Evolutionary conservation across 53 echinoderm and acorn worm genomes (phyloP), one percentile per base, ranked within the genome.

Genomic region (Paracentrotus lividus): DNA sequence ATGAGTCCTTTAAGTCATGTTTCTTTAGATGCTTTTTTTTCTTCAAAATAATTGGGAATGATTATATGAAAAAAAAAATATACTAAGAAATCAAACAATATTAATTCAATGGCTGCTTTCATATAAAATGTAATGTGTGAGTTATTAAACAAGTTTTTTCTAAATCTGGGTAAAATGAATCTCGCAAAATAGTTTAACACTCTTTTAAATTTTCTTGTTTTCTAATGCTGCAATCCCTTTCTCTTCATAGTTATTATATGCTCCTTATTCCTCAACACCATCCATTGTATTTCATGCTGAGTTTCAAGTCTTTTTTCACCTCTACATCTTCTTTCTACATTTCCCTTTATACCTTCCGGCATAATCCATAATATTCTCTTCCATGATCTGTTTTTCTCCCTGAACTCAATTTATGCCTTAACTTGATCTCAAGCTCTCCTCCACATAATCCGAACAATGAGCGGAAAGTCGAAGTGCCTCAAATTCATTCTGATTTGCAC

Each of bases 281-380:
- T 72, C 72, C 15, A 20, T 36, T 40, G 64, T 64, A 64, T 32
- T 72, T 40, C 72, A 72, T 15, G 18, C 34, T 69, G 18, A 38
- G 36, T 72, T 72, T 72, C 38, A 16, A 72, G 2, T 67, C 32
- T 9, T 59, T 16, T 15, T 45, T 47, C 47, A 81, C 47, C 81
- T 45, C 81, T 47, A 44, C 26, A 12, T 81, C 44, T 81, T 27
- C 81, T 72, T 81, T 47, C 81, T 45, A 47, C 47, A 47, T 9
- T 81, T 5, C 34, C 44, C 47, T n/a, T 81, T 81, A n/a, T 81
- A 18, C 81, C 81, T 81, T 49, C 13, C 10, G 81, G 81, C 81
- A 81, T 81, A 81, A 81, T 81, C 81, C 45, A 81, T 81, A 81
- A 81, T n/a, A 21, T 81, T 49, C 42, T 45, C 81, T 81, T 47